phyloP scores from a whole-genome alignment of 2,113 vertebrate species.

The Cygnus atratus region DNA sequence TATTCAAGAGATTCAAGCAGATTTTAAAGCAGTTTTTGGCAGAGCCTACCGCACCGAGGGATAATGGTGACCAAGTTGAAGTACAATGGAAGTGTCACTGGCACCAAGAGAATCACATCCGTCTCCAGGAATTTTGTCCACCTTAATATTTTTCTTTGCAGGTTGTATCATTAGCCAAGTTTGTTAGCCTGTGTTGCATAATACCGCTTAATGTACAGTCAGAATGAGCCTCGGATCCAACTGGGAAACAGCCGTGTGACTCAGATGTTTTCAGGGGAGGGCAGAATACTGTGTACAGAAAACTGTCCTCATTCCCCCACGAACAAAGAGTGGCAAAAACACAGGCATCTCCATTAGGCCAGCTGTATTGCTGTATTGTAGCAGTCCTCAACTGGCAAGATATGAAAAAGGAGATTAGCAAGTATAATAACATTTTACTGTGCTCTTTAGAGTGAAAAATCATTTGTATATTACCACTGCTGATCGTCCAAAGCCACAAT shows the following conservation, averaged over 20 bases:
- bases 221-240: constrained; percentile 26
- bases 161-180: background rate
- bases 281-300: constrained; percentile 26
- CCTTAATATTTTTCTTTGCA: background rate
- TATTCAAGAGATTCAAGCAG: background rate
- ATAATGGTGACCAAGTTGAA: background rate
- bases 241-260: constrained; percentile 45
- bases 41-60: background rate
- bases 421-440: constrained; percentile 54
- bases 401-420: constrained; percentile 67
- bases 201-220: constrained; percentile 18
- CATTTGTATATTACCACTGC: constrained; percentile 52
- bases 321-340: constrained; percentile 47
- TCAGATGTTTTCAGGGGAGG: constrained; percentile 39
- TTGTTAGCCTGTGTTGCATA: constrained; percentile 10
- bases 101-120: background rate
- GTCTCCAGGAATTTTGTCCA: background rate
- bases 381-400: constrained; percentile 37
- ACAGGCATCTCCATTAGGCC: background rate
- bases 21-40: background rate
- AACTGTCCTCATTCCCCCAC: constrained; percentile 1
- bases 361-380: background rate
- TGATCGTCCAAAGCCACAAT: constrained; percentile 58
- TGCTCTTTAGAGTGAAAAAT: constrained; percentile 48
- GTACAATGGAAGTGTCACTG: background rate